These are phyloP conservation scores for Plutomurus gul DNA, from an alignment of 1,140 invertebrate genomes.

Conservation along the genomic window DNA sequence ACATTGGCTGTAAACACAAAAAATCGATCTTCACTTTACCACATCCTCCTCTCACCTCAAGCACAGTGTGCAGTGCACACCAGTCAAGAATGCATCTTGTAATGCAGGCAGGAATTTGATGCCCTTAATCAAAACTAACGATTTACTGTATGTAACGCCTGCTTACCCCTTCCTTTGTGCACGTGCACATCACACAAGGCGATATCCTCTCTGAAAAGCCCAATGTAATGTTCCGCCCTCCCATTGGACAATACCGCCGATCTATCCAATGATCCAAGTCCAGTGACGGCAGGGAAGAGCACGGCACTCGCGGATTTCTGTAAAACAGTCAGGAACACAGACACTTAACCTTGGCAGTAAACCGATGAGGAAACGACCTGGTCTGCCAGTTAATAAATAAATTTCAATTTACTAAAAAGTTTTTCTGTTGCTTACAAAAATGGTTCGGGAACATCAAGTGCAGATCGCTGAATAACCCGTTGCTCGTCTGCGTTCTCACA, in stretches of 20 bases:
- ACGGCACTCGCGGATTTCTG: conserved; percentile 63
- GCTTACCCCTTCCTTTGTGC: conserved; percentile 66
- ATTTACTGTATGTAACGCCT: too few relatives aligned
- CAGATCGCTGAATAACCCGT: conserved; percentile 64
- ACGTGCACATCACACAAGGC: conserved; percentile 68
- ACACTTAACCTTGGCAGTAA: too few relatives aligned
- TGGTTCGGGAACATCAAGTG: conserved; percentile 62
- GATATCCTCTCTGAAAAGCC: conserved; percentile 63
- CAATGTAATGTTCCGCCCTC: conserved; percentile 59
- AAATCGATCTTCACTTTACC: background rate
- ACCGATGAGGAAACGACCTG: background rate
- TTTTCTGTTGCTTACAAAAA: conserved; percentile 60
- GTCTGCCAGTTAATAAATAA: background rate
- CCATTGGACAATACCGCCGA: conserved; percentile 59
- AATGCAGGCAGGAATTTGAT: background rate
- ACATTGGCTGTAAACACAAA: conserved; percentile 59
- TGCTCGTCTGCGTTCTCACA: conserved; percentile 79
- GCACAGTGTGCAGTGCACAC: background rate
- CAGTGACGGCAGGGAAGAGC: conserved; percentile 58
- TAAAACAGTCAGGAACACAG: conserved; percentile 29
- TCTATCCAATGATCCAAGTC: conserved; percentile 62
- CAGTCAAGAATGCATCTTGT: background rate
- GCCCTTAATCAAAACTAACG: too few relatives aligned
- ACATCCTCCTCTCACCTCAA: background rate
- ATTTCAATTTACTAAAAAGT: too few relatives aligned